phyloP scores from a whole-genome alignment of 2,113 vertebrate species.

The Caretta caretta region DNA sequence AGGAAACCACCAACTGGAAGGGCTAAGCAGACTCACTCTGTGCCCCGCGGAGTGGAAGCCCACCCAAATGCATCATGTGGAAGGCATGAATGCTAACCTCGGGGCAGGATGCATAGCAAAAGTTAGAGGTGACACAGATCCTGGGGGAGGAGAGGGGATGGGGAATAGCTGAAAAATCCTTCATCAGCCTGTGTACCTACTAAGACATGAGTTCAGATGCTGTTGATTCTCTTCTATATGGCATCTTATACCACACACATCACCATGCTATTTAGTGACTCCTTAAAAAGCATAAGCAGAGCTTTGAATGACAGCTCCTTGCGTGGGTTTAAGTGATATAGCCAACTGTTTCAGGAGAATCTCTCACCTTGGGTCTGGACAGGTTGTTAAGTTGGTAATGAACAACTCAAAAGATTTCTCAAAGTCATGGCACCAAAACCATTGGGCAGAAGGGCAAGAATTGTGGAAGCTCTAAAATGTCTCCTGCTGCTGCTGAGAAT shows the following conservation, averaged over 20 bases:
- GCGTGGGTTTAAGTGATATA: neutral
- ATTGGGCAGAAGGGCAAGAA: constrained; percentile 49
- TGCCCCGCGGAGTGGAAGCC: constrained; percentile 29
- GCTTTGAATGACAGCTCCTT: neutral
- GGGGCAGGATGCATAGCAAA: neutral
- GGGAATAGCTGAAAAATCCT: constrained; percentile 23
- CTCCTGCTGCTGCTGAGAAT: constrained; percentile 3
- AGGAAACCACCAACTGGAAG: neutral
- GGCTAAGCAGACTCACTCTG: neutral
- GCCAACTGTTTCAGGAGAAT: constrained; percentile 36
- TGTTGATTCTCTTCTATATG: neutral
- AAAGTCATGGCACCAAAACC: constrained; percentile 69
- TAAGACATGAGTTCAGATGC: neutral
- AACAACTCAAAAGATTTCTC: constrained; percentile 4
- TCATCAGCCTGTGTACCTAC: neutral
- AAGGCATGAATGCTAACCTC: neutral
- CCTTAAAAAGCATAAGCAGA: neutral
- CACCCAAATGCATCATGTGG: constrained; percentile 60
- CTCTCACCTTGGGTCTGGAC: constrained; percentile 39
- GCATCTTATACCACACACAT: neutral
- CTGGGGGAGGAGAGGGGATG: accelerated
- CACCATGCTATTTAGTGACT: neutral
- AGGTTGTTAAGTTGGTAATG: neutral
- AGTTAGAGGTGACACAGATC: neutral
- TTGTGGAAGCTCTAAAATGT: constrained; percentile 1